phyloP scores from a whole-genome alignment of 2,888 invertebrate genomes.

The Cryptosula pallasiana region DNA sequence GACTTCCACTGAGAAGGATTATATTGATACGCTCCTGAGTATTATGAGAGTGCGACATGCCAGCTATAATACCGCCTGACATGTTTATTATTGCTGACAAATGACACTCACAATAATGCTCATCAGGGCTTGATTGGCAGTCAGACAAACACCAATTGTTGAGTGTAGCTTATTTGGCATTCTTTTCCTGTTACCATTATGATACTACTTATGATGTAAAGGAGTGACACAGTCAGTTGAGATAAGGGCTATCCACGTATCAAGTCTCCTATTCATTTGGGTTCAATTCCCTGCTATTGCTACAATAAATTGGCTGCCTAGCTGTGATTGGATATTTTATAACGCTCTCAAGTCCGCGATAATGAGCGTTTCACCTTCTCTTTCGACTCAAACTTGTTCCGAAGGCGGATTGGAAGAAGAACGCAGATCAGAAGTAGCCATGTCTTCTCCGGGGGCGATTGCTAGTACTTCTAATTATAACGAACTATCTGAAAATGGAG shows the following conservation, averaged over 20 bases:
- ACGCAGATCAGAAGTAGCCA: not conserved
- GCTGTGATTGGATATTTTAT: slow-evolving; percentile 2
- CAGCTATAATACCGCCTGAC: slow-evolving; percentile 4
- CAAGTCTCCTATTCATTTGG: slow-evolving; percentile 10
- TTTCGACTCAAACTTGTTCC: not conserved
- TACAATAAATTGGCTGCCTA: slow-evolving; percentile 7
- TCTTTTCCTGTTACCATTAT: slow-evolving; percentile 24
- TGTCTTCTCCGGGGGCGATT: not conserved
- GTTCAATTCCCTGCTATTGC: not conserved
- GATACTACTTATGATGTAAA: slow-evolving; percentile 22
- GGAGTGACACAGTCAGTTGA: slow-evolving; percentile 23
- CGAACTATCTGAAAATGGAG: not conserved
- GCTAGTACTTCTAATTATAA: not conserved
- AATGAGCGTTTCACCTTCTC: not conserved
- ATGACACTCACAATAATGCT: slow-evolving; percentile 22
- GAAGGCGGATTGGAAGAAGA: not conserved
- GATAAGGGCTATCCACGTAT: not conserved
- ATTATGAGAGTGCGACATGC: slow-evolving; percentile 13
- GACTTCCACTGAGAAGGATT: not conserved
- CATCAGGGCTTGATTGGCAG: slow-evolving; percentile 20
- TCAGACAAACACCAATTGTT: slow-evolving; percentile 23
- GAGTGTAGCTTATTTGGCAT: slow-evolving; percentile 21
- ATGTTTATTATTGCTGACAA: slow-evolving; percentile 24
- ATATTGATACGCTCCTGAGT: not conserved
- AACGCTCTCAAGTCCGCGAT: not conserved